Conservation (phyloP, 2,113 vertebrate genomes). For the Euleptes europaea region DNA sequence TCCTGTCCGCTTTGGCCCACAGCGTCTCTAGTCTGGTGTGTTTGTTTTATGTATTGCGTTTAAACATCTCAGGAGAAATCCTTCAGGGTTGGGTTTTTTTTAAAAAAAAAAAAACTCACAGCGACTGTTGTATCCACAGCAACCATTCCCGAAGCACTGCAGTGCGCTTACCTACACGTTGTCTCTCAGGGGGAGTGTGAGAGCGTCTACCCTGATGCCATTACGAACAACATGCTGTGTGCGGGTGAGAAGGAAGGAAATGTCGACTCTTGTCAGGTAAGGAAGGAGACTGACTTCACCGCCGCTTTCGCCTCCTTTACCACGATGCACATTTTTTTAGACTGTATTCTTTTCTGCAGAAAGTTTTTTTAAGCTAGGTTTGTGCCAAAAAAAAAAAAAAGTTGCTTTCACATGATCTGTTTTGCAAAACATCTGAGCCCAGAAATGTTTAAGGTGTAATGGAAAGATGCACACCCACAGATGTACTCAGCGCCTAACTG, state of each 20-base stretch:
- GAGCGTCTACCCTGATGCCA: conserved; percentile 37
- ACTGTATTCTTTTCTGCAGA: background rate
- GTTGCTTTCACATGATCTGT: too few relatives aligned
- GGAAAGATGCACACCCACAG: background rate
- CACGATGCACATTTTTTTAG: background rate
- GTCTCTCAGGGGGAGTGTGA: conserved; percentile 44
- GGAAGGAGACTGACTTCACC: background rate
- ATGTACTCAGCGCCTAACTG: background rate
- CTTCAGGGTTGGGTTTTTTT: too few relatives aligned
- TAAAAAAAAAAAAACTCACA: too few relatives aligned
- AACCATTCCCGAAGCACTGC: conserved; percentile 37
- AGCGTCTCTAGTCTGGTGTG: too few relatives aligned
- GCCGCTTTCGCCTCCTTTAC: background rate
- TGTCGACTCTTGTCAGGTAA: conserved; percentile 67
- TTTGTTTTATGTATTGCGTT: too few relatives aligned
- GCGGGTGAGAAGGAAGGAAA: conserved; percentile 43
- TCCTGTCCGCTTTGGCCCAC: too few relatives aligned
- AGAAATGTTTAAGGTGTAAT: background rate
- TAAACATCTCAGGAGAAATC: too few relatives aligned
- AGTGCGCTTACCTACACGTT: conserved; percentile 50
- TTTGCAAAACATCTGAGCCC: too few relatives aligned
- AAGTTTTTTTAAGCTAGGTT: background rate
- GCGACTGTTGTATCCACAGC: conserved; percentile 30
- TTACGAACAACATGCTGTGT: conserved; percentile 60
- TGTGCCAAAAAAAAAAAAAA: too few relatives aligned